Conservation (phyloP, 2,113 vertebrate species). For the Tylochromis polylepis region DNA sequence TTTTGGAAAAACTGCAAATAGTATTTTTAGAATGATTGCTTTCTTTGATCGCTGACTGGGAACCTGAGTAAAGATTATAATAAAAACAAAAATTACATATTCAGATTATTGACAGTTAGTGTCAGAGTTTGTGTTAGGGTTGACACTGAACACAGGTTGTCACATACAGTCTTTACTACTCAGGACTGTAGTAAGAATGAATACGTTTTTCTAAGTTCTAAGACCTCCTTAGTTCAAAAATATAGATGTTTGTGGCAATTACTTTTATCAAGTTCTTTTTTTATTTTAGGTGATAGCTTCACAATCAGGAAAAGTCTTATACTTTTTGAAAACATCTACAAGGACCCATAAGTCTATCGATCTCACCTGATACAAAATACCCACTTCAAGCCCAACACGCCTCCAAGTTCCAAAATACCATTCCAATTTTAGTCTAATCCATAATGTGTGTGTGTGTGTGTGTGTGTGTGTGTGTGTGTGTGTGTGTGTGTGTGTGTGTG, state of each 20-base stretch:
- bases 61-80: too few species aligned
- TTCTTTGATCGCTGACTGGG: too few species aligned
- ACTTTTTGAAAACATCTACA: neutral
- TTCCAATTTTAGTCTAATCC: constrained; percentile 43
- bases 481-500: constrained; percentile 5
- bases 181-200: neutral
- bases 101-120: too few species aligned
- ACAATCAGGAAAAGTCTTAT: neutral
- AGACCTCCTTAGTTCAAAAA: neutral
- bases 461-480: neutral
- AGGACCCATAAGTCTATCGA: constrained; percentile 45
- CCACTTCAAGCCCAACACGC: neutral
- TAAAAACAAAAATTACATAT: too few species aligned
- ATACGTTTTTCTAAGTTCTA: neutral
- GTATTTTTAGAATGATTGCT: too few species aligned
- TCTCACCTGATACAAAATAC: constrained; percentile 26
- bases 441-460: constrained; percentile 11
- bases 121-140: too few species aligned
- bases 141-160: neutral
- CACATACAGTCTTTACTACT: neutral
- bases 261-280: neutral
- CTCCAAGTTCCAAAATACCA: constrained; percentile 14
- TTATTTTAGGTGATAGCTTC: neutral
- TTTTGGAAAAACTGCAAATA: too few species aligned
- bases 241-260: neutral